Base-by-base conservation (phyloP, 2,113 vertebrate species). In the Propithecus coquereli region DNA sequence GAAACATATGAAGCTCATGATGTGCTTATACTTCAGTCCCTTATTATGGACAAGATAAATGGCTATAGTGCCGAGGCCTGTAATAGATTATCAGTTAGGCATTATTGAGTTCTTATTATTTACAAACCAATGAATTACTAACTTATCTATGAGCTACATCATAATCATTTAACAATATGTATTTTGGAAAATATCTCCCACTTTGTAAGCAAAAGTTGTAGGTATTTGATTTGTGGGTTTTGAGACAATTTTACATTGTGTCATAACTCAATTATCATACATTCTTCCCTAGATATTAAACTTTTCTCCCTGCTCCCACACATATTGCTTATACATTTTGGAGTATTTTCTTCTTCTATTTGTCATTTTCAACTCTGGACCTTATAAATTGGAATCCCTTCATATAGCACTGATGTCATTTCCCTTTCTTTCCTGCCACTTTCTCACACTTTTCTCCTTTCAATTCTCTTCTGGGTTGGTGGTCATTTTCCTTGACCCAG, bases 41-140 rank as follows among this genome's bases (percentile, higher is more conserved):
- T 80, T 95, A 45, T 34, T 45, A 68, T 27, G 45, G 57, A 80
- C 10, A 77, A 25, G 12, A 90, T 71, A 87, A 88, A 83, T 50
- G 52, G 11, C 23, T 54, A 73, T 43, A 37, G 27, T 71, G 9
- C 12, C 91, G 77, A 91, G 32, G 59, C 11, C 59, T 74, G 20
- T 88, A 40, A 85, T 32, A 81, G 37, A 80, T 30, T 84, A 66
- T 87, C 27, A 88, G 32, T 90, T 82, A 83, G 3, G 8, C 66
- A 84, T 57, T 85, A 91, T 45, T 93, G 37, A 90, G 40, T 45
- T 94, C 34, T 87, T 86, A 81, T 3, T 59, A 6, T 52, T 59
- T 87, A 89, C 5, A 94, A 96, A 68, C 6, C 43, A 77, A 77
- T 82, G 54, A 86, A 76, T 87, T 92, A 79, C 32, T 90, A 96